Evolutionary conservation across 2,113 vertebrate species (phyloP), one percentile per base, ranked within the genome.

Genomic region (Elaphurus davidianus): DNA sequence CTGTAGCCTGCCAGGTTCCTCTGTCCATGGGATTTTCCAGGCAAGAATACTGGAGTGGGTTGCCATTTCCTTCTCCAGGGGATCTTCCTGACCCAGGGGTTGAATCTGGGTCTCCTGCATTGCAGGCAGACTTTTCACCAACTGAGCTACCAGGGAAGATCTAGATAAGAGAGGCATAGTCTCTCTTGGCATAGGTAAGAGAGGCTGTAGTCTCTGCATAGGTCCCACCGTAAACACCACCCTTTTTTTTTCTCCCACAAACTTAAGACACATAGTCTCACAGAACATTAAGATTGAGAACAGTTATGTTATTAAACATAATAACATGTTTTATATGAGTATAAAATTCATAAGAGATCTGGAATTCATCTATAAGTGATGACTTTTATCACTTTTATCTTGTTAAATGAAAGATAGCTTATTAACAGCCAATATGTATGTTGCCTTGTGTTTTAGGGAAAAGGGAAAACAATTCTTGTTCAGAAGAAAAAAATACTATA

Each of bases 381-480:
- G 16, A 15, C 33, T 95, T 87, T 93, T 91, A 91, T 79, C 74
- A 12, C 16, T 81, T 81, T 81, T 81, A 59, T 54, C 36, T 85
- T 95, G 19, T 64, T 97, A 82, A 60, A 74, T 89, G 50, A 19
- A 87, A 94, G 7, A 52, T 92, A 47, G 25, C 21, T 89, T 89
- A 60, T 88, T 93, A 79, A 88, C n/a, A 96, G 1, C 15, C 50
- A 52, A 4, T 81, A 40, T 88, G 5, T 94, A 13, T 93, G 40
- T 91, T 95, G 95, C 17, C 45, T 88, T 93, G 8, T 6, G 47
- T 74, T 76, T 82, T 64, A 85, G 87, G 50, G 36, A 84, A 93
- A 91, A 96, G 81, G 19, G 45, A 43, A 96, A 96, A 57, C 7
- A 90, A 62, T 88, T 96, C 81, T 59, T 90, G 3, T 71, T 92